phyloP scores from a whole-genome alignment of 2,113 vertebrate species.

The Rhodinocichla rosea region DNA sequence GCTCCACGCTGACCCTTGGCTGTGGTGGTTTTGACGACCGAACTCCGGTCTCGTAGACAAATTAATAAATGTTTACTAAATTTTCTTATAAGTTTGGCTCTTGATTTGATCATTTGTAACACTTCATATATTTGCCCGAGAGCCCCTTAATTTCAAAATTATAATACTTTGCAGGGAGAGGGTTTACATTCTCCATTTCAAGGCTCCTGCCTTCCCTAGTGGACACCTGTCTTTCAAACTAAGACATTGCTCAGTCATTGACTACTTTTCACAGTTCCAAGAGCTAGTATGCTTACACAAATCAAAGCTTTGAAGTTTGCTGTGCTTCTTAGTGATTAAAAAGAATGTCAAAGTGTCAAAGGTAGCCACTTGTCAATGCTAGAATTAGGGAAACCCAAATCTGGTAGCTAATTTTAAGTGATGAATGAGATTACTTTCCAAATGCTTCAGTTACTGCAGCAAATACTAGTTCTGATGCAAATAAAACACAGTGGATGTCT shows the following conservation, averaged over 20 bases:
- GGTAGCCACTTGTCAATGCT: background rate
- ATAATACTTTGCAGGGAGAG: background rate
- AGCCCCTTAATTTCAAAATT: background rate
- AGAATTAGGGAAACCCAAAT: background rate
- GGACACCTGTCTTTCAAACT: background rate
- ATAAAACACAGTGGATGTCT: background rate
- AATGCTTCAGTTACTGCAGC: background rate
- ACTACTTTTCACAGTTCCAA: background rate
- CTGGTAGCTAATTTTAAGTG: background rate
- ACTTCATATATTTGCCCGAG: background rate
- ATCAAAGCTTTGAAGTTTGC: background rate
- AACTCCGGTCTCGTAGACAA: too few relatives aligned
- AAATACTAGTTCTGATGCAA: background rate
- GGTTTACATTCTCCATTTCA: background rate
- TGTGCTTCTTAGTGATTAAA: background rate
- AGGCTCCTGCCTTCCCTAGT: background rate
- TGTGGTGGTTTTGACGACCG: too few relatives aligned
- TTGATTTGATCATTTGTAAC: too few relatives aligned
- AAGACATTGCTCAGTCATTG: background rate
- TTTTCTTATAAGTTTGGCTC: too few relatives aligned
- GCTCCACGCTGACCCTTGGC: too few relatives aligned
- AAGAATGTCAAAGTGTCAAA: background rate
- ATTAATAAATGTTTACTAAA: too few relatives aligned
- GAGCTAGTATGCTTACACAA: background rate
- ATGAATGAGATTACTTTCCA: background rate